A percentile compares a stretch with the other conserved stretches of the same genome.
These are phyloP conservation scores for Pseudomugil gertrudae DNA, from an alignment of 2,797 vertebrate species.

Conservation along the genomic window DNA sequence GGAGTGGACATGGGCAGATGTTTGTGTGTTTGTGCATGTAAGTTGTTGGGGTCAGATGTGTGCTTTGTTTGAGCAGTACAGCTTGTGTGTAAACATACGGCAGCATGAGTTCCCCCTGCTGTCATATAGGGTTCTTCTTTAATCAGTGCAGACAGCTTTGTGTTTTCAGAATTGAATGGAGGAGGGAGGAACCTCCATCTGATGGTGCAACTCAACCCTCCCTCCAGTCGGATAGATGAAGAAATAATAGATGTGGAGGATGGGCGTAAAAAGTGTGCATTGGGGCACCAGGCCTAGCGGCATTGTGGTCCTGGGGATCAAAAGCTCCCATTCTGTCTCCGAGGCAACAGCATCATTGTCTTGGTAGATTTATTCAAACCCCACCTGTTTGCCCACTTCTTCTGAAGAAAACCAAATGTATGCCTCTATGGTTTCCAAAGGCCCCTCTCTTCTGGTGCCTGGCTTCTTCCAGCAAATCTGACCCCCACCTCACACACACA, in stretches of 20 bases:
- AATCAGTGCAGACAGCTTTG: constrained; percentile 76
- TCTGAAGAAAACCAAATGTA: constrained; percentile 70
- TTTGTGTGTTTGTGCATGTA: constrained; percentile 34
- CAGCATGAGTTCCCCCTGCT: constrained; percentile 55
- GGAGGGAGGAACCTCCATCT: constrained; percentile 28
- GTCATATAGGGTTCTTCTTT: constrained; percentile 64
- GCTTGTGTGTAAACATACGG: constrained; percentile 21
- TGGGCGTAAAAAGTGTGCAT: constrained; percentile 19
- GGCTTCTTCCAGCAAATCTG: constrained; percentile 23
- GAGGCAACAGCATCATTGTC: constrained; percentile 64
- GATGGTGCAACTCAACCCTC: constrained; percentile 31
- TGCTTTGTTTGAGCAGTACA: constrained; percentile 21
- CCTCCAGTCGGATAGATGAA: constrained; percentile 43
- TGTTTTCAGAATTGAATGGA: constrained; percentile 65
- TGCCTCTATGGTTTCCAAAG: constrained; percentile 56
- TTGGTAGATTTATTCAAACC: constrained; percentile 57
- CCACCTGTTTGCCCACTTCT: constrained; percentile 56
- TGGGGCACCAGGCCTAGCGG: constrained; percentile 19
- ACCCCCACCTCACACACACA: constrained; percentile 36
- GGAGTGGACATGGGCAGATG: constrained; percentile 24
- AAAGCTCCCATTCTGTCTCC: constrained; percentile 29
- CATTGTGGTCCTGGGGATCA: constrained; percentile 31
- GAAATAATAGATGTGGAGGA: constrained; percentile 61
- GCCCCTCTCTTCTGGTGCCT: constrained; percentile 22
- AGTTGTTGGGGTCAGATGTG: constrained; percentile 38